Evolutionary conservation across 2,113 vertebrate genomes (phyloP), one percentile per base, ranked within the genome.

Genomic region (Acanthisitta chloris): DNA sequence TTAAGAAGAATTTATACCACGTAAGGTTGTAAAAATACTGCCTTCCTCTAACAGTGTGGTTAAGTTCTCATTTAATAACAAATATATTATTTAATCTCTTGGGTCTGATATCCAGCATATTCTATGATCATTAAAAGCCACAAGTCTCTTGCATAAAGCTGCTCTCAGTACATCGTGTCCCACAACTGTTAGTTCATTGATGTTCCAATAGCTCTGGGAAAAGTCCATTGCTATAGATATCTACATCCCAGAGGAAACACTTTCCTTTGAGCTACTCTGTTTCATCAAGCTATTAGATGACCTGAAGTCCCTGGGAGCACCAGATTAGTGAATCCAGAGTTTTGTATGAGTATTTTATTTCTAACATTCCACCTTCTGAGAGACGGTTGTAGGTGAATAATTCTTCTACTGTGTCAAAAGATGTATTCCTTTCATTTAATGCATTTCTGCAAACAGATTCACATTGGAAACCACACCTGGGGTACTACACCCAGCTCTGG

Each of bases 201-300:
- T 95, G 78, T 78, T 92, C 90, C 88, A 87, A 72, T 21, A 93
- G 72, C 59, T 83, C 70, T 93, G 67, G 80, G 48, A 67, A 81
- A 72, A 64, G 78, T n/a, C 86, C 36, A 49, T 65, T 91, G 72
- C 73, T 78, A 64, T 45, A 43, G 55, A 77, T 86, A 88, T 38
- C 86, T 31, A n/a, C 64, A 62, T 81, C 74, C 90, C 90, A 81
- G 55, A 3, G 17, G 71, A 92, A 89, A 45, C 65, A 80, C 72
- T 87, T 92, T 69, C 73, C 86, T 94, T 90, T 72, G 51, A 85
- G 66, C 64, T 73, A 36, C 85, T 84, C 45, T 80, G 85, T 88
- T 92, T 94, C 83, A 92, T 88, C 86, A 96, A 82, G 38, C 71
- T 91, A 92, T 93, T 85, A 95, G 94, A 74, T 74, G 81, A 94